These are phyloP conservation scores for Ciona savignyi DNA, from an alignment of 23 tunicate genomes.

Conservation along the genomic window DNA sequence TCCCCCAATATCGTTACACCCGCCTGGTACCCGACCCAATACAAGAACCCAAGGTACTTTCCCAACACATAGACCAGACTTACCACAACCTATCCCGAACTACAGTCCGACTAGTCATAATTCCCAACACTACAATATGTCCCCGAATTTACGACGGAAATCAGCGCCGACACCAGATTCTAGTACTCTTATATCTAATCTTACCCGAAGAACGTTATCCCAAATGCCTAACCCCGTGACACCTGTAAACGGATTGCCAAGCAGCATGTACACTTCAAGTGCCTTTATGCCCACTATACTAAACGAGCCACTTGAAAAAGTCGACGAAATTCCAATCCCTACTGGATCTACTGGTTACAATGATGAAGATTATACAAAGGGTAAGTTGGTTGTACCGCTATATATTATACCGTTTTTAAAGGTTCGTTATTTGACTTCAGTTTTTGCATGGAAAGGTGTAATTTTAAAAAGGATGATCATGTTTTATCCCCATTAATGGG, in stretches of 20 bases:
- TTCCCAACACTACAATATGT: neutral
- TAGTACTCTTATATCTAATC: too few species aligned
- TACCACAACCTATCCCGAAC: neutral
- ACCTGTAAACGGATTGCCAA: neutral
- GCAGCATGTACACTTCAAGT: neutral
- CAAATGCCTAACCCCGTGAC: neutral
- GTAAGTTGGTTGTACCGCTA: too few species aligned
- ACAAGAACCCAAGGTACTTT: too few species aligned
- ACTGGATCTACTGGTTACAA: neutral
- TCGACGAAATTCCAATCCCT: constrained; percentile 1
- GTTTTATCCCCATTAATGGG: too few species aligned
- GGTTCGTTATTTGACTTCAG: too few species aligned
- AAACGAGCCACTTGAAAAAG: neutral
- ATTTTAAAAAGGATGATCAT: too few species aligned
- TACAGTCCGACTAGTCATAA: neutral
- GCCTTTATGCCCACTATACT: constrained; percentile 1
- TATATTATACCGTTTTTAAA: too few species aligned
- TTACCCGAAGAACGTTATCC: constrained; percentile 1
- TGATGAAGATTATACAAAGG: constrained; percentile 37
- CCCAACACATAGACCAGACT: too few species aligned
- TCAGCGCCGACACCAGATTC: constrained; percentile 2
- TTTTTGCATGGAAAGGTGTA: too few species aligned
- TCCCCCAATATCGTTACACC: neutral
- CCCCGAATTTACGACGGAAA: neutral
- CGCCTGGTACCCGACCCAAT: neutral